Conservation (phyloP, 2,888 invertebrate species). For the Ichneumoninae sp. region DNA sequence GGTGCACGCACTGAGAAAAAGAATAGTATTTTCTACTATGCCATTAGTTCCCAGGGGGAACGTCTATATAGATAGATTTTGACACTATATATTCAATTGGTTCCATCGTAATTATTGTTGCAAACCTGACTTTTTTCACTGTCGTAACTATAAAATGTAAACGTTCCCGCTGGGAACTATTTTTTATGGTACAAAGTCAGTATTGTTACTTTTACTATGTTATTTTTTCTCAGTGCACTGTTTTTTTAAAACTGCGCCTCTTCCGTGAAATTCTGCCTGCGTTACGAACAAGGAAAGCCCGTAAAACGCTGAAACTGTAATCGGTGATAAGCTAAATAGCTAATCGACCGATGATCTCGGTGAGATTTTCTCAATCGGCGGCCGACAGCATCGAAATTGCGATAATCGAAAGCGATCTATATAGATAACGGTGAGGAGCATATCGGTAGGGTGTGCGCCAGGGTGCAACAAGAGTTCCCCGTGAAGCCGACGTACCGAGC, state of each 20-base stretch:
- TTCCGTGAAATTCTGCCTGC: constrained; percentile 29
- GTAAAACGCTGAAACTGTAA: constrained; percentile 24
- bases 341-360: constrained; percentile 22
- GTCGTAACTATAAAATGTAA: too few relatives aligned
- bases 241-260: constrained; percentile 17
- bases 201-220: too few relatives aligned
- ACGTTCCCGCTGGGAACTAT: too few relatives aligned
- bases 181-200: too few relatives aligned
- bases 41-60: too few relatives aligned
- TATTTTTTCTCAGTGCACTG: background rate
- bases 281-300: background rate
- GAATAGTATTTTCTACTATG: too few relatives aligned
- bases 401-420: constrained; percentile 30
- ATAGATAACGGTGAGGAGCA: constrained; percentile 7
- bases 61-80: too few relatives aligned
- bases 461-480: constrained; percentile 14
- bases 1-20: background rate
- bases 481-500: constrained; percentile 12
- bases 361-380: constrained; percentile 18
- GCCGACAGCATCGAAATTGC: constrained; percentile 10
- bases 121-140: too few relatives aligned
- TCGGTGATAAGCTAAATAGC: constrained; percentile 39
- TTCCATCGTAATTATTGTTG: too few relatives aligned
- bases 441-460: constrained; percentile 1
- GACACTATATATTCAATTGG: too few relatives aligned